These are phyloP conservation scores for Drosophila robusta DNA, from an alignment of 2,888 invertebrate species.

Conservation along the genomic window DNA sequence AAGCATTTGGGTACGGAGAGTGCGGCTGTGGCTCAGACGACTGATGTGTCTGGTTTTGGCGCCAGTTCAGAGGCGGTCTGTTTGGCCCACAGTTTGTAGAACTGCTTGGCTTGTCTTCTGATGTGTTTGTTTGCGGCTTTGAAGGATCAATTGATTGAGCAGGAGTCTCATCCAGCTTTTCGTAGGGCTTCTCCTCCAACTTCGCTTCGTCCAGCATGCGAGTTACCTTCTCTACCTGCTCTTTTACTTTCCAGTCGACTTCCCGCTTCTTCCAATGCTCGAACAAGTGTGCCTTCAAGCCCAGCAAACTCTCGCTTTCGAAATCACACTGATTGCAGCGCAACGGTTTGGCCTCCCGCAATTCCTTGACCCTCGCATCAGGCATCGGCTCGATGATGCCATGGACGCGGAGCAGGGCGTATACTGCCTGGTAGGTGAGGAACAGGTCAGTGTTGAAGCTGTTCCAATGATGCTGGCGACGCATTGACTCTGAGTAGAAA, in stretches of 20 bases:
- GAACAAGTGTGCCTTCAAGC: constrained; percentile 46
- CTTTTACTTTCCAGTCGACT: constrained; percentile 1
- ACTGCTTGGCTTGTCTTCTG: not conserved
- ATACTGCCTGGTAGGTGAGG: constrained; percentile 38
- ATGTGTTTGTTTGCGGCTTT: not conserved
- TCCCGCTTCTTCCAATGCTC: constrained; percentile 54
- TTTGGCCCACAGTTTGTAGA: not conserved
- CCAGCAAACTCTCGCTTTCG: constrained; percentile 10
- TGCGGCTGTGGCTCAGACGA: not conserved
- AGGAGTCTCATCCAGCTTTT: not conserved
- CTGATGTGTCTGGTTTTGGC: not conserved
- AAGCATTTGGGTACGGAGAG: not conserved
- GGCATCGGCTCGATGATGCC: constrained; percentile 49
- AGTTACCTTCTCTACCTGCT: constrained; percentile 13
- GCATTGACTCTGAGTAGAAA: constrained; percentile 47
- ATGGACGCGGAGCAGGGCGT: constrained; percentile 32
- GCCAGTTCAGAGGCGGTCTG: not conserved
- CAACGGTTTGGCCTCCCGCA: constrained; percentile 14
- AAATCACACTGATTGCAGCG: constrained; percentile 60
- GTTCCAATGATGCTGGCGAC: constrained; percentile 55
- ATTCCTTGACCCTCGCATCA: constrained; percentile 2
- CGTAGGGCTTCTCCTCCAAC: not conserved
- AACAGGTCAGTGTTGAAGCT: constrained; percentile 63
- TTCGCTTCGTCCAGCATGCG: constrained; percentile 21
- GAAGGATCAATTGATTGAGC: too few relatives aligned